A percentile compares a stretch with the other conserved stretches of the same genome.
Conservation (phyloP, 1,140 invertebrate genomes). For the Drosophila obscura region DNA sequence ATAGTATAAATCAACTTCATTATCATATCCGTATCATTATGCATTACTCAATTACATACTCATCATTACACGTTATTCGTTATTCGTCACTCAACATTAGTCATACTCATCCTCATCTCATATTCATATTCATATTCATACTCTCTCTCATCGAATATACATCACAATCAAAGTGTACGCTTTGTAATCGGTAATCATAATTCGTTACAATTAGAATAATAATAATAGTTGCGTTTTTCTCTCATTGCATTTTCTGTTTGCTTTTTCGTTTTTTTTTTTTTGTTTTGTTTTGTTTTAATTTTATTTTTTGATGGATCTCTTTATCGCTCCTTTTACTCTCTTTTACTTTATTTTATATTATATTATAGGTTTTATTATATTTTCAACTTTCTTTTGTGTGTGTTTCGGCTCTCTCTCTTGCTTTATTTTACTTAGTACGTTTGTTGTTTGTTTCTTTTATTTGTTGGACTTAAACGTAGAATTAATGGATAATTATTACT, state of each 20-base stretch:
- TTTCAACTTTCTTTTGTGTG: conserved; percentile 37
- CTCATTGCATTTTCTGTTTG: conserved; percentile 50
- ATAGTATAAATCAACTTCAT: conserved; percentile 76
- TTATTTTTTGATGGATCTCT: conserved; percentile 36
- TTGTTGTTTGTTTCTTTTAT: conserved; percentile 43
- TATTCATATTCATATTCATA: too few species aligned
- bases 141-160: conserved; percentile 72
- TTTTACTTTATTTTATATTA: conserved; percentile 31
- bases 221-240: conserved; percentile 70
- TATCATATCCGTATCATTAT: conserved; percentile 82
- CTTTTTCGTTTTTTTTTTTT: conserved; percentile 48
- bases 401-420: conserved; percentile 47
- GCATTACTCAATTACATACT: conserved; percentile 51
- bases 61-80: conserved; percentile 23
- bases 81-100: conserved; percentile 37
- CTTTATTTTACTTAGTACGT: conserved; percentile 18
- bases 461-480: conserved; percentile 43
- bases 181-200: conserved; percentile 77
- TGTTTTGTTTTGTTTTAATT: conserved; percentile 47
- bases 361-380: conserved; percentile 31
- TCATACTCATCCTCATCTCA: conserved; percentile 32
- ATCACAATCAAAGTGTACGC: conserved; percentile 82
- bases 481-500: conserved; percentile 56
- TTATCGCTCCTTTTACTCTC: conserved; percentile 28
- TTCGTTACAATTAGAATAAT: conserved; percentile 67